phyloP scores from a whole-genome alignment of 2,113 vertebrate genomes.

The Merops nubicus region DNA sequence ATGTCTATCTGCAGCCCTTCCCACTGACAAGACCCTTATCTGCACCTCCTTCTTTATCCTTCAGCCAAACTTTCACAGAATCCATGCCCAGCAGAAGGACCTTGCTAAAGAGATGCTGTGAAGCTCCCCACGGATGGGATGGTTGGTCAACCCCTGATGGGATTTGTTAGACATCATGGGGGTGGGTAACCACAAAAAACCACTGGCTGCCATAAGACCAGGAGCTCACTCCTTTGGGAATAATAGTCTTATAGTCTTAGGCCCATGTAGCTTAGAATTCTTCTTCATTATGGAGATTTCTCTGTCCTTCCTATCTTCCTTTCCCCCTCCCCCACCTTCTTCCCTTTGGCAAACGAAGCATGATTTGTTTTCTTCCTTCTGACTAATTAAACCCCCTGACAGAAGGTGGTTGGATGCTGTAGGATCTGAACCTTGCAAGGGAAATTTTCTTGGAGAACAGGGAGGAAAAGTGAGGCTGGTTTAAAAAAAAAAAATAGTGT shows the following conservation, averaged over 20 bases:
- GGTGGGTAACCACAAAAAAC: not conserved
- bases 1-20: not conserved
- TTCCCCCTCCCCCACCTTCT: not conserved
- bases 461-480: not conserved
- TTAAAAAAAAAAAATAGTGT: not conserved
- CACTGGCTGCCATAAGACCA: not conserved
- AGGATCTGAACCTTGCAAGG: not conserved
- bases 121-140: not conserved
- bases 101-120: not conserved
- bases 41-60: not conserved
- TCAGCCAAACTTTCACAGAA: not conserved
- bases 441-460: not conserved
- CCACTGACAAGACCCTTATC: not conserved
- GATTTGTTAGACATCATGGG: not conserved
- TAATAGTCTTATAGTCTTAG: not conserved
- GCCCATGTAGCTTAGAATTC: not conserved
- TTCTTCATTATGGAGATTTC: not conserved
- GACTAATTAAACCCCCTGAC: conserved; percentile 41
- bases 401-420: not conserved
- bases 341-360: not conserved
- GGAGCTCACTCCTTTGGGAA: accelerated
- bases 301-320: not conserved
- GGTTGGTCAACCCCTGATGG: not conserved
- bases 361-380: not conserved
- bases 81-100: not conserved